phyloP scores from a whole-genome alignment of 2,888 invertebrate genomes.

The Xestobium rufovillosum region DNA sequence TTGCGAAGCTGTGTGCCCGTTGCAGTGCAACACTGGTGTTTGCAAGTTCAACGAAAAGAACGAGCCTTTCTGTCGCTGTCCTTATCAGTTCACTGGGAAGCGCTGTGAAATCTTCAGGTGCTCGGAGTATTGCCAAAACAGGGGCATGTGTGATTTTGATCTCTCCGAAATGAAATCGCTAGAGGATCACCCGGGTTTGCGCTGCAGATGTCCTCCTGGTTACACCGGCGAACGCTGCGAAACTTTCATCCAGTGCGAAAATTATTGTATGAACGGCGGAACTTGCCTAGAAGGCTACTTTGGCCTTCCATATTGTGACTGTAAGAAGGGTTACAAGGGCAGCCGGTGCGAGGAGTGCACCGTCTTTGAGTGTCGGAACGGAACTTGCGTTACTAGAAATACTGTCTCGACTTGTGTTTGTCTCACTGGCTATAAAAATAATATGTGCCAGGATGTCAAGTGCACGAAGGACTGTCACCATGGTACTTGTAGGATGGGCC shows the following conservation, averaged over 20 bases:
- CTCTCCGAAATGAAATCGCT: constrained; percentile 28
- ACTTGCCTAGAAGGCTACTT: constrained; percentile 45
- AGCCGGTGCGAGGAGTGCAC: constrained; percentile 3
- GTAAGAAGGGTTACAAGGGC: constrained; percentile 44
- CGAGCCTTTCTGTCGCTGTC: constrained; percentile 58
- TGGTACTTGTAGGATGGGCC: constrained; percentile 37
- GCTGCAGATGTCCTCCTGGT: constrained; percentile 54
- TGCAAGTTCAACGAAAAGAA: constrained; percentile 47
- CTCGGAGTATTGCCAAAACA: constrained; percentile 59
- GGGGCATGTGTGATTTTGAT: constrained; percentile 50
- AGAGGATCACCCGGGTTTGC: constrained; percentile 31
- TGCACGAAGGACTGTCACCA: constrained; percentile 54
- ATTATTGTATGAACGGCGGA: constrained; percentile 54
- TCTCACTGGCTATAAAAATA: constrained; percentile 48
- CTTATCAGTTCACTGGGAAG: constrained; percentile 56
- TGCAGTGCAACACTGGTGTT: constrained; percentile 55
- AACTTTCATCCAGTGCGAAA: constrained; percentile 50
- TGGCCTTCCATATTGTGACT: constrained; percentile 42
- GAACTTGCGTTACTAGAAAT: too few relatives aligned
- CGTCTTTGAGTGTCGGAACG: constrained; percentile 1
- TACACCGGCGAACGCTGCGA: constrained; percentile 63
- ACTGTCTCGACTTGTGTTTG: too few relatives aligned
- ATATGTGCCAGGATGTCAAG: constrained; percentile 52
- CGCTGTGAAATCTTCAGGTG: constrained; percentile 63
- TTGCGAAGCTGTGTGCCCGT: constrained; percentile 43